phyloP scores from a whole-genome alignment of 2,888 invertebrate genomes.

The Tetropium fuscum region DNA sequence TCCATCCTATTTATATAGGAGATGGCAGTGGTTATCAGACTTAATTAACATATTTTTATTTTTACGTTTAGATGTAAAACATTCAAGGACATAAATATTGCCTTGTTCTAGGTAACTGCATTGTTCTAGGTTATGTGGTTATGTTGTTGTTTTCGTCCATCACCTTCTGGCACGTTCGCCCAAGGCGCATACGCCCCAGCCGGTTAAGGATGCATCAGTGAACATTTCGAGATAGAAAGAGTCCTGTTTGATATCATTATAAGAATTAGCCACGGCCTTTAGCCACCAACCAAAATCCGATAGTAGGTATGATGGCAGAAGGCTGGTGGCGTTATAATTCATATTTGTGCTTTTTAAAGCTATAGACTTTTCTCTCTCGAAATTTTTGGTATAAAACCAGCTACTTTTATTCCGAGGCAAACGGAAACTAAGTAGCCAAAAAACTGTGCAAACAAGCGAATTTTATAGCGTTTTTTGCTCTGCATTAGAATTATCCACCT shows the following conservation, averaged over 20 bases:
- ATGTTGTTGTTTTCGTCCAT: neutral
- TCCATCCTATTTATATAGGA: too few species aligned
- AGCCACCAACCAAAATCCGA: neutral
- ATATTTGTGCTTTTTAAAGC: neutral
- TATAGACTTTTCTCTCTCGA: neutral
- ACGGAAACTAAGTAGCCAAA: constrained; percentile 1
- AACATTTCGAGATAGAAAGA: neutral
- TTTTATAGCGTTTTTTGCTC: neutral
- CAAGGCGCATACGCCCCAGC: neutral
- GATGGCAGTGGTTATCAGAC: neutral
- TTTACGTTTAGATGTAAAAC: neutral
- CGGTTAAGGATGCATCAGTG: neutral
- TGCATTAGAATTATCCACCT: neutral
- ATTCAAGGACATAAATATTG: neutral
- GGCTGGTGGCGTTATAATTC: neutral
- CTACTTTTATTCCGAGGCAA: constrained; percentile 1
- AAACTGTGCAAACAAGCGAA: neutral
- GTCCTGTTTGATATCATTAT: neutral
- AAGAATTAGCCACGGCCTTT: neutral
- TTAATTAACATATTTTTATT: neutral
- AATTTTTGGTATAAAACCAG: neutral
- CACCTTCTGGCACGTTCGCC: neutral
- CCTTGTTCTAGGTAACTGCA: neutral
- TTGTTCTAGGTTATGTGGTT: neutral
- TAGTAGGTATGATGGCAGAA: neutral